phyloP scores from a whole-genome alignment of 92 coral and sea anemone species.

The Montipora capitata region DNA sequence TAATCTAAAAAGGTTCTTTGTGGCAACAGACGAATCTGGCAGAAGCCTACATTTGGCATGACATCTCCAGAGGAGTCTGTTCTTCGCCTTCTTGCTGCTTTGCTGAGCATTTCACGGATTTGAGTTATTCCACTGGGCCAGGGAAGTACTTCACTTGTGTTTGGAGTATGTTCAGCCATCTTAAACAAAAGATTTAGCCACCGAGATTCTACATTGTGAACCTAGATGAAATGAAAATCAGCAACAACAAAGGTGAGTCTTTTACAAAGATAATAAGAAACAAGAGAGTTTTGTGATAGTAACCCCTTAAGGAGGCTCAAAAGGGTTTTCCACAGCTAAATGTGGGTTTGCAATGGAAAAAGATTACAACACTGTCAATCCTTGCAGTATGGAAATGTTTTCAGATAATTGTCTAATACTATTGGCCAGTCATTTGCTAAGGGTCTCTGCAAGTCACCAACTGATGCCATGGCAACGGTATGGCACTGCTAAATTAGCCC shows the following conservation, averaged over 20 bases:
- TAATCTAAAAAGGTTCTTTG: neutral
- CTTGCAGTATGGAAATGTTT: too few relatives aligned
- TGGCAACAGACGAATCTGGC: too few relatives aligned
- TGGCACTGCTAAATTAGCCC: too few relatives aligned
- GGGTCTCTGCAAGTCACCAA: too few relatives aligned
- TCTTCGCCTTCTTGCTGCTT: constrained; percentile 83
- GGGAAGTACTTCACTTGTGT: constrained; percentile 39
- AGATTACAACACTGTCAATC: too few relatives aligned
- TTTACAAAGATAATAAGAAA: neutral
- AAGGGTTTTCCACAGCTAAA: too few relatives aligned
- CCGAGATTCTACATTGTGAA: constrained; percentile 69
- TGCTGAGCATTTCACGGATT: constrained; percentile 85
- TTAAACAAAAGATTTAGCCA: constrained; percentile 83
- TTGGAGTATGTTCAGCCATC: constrained; percentile 76
- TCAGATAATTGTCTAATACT: too few relatives aligned
- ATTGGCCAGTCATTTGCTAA: too few relatives aligned
- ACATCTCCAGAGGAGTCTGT: constrained; percentile 89
- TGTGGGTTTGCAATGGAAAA: too few relatives aligned
- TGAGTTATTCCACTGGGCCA: constrained; percentile 68
- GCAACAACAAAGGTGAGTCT: neutral
- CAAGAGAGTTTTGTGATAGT: too few relatives aligned
- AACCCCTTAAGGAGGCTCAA: too few relatives aligned
- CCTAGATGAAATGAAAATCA: neutral
- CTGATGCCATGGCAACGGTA: too few relatives aligned
- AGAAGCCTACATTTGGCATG: constrained; percentile 83